phyloP scores from a whole-genome alignment of 2,888 invertebrate species.

The Lochmaea capreae region DNA sequence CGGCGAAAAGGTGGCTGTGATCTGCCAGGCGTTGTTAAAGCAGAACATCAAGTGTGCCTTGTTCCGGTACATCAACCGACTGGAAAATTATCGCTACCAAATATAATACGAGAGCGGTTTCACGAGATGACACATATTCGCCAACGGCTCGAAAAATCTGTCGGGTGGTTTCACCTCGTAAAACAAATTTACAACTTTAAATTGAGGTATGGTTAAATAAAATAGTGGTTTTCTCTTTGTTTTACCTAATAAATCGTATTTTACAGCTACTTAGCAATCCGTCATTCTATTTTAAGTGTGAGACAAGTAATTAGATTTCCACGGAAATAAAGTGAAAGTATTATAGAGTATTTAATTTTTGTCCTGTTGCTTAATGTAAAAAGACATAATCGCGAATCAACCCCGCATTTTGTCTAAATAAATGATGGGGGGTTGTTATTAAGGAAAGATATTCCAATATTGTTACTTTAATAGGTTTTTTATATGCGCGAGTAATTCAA shows the following conservation, averaged over 20 bases:
- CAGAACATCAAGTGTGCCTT: slow-evolving; percentile 49
- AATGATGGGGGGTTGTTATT: slow-evolving; percentile 25
- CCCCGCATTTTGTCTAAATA: slow-evolving; percentile 6
- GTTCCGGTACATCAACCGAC: slow-evolving; percentile 58
- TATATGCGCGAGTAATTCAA: slow-evolving; percentile 24
- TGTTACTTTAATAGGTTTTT: slow-evolving; percentile 28
- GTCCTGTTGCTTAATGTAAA: not conserved
- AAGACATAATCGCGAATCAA: not conserved
- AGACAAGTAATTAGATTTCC: no score
- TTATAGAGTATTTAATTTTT: not conserved
- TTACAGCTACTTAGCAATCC: no score
- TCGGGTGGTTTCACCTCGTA: slow-evolving; percentile 21
- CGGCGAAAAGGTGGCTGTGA: slow-evolving; percentile 58
- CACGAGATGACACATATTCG: slow-evolving; percentile 42
- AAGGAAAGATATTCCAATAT: slow-evolving; percentile 38
- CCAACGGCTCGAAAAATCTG: slow-evolving; percentile 36
- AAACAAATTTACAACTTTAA: slow-evolving; percentile 31
- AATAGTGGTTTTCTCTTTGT: slow-evolving; percentile 9
- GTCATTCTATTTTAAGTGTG: no score
- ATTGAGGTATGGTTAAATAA: slow-evolving; percentile 29
- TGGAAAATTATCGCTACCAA: slow-evolving; percentile 61
- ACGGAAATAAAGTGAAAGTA: no score
- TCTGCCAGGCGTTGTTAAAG: slow-evolving; percentile 61
- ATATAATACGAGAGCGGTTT: slow-evolving; percentile 49
- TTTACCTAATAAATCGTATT: not conserved